Evolutionary conservation across 2,797 vertebrate genomes (phyloP), one percentile per base, ranked within the genome.

Genomic region (Philypnodon macrostomus): DNA sequence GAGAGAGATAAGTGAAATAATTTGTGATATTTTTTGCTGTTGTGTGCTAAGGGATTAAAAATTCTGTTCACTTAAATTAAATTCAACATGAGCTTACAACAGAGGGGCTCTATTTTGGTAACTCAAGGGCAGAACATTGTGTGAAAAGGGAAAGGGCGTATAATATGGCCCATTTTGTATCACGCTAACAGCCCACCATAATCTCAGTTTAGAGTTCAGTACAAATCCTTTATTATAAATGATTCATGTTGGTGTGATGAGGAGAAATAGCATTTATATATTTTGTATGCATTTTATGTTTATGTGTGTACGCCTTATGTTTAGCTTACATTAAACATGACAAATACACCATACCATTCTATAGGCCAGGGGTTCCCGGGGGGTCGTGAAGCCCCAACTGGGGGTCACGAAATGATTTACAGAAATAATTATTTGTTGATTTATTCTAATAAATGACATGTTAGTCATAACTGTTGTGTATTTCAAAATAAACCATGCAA

Each of bases 31-130:
- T 52, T 60, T 40, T 30, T 24, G 12, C 7, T 14, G 17, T n/a
- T 24, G 46, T 56, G 56, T 55, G 50, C 48, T 52, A 31, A 38
- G 37, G 53, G 49, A 58, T 46, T 24, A 37, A 29, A 27, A 51
- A 41, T 65, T 55, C 16, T 42, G 4, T 37, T 47, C 44, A 35
- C 14, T 40, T 46, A 29, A 35, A 54, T 45, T 39, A 19, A 56
- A 53, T 9, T 47, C 4, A 49, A 35, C 39, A 33, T 19, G 29
- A 51, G 8, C 44, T 50, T 23, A 17, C 15, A 0, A 35, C 18
- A 18, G 7, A 30, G 24, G 9, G 7, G 15, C 11, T 17, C 14
- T n/a, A 18, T 46, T 58, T 48, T 30, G 62, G 23, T 23, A 23
- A 47, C 40, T 30, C 12, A 47, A 38, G 32, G 33, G 26, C 44